A percentile compares a stretch with the other conserved stretches of the same genome.
Evolutionary conservation across 2,113 vertebrate species (phyloP).

Genomic region (Hemiprocne comata): DNA sequence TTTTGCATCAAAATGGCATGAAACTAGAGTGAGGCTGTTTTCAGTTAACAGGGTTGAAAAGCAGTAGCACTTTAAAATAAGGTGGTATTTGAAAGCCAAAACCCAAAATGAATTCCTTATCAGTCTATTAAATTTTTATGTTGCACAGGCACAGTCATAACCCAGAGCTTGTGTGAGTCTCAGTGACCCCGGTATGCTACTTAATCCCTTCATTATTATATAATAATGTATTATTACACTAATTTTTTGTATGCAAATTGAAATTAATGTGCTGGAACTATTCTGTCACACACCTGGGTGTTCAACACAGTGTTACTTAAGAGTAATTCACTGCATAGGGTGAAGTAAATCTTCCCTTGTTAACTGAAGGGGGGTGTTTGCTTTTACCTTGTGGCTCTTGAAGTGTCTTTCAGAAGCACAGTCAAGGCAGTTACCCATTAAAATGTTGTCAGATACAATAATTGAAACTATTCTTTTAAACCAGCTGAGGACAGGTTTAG

Average conservation of each 20-base stretch:
- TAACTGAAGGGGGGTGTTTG: not conserved
- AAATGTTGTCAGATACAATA: not conserved
- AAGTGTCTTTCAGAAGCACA: not conserved
- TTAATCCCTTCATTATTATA: not conserved
- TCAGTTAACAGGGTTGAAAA: not conserved
- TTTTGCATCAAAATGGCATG: not conserved
- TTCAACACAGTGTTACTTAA: fast-evolving
- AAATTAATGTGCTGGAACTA: not conserved
- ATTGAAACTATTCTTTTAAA: not conserved
- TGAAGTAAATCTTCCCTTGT: not conserved
- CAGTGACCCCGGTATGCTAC: not conserved
- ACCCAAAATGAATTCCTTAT: not conserved
- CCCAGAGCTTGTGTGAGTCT: not conserved
- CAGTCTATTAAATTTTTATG: not conserved
- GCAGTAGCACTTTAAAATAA: fast-evolving
- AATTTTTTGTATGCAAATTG: too few species aligned
- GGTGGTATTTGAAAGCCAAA: not conserved
- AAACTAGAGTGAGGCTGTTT: not conserved
- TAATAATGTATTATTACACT: not conserved
- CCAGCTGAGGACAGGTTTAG: not conserved
- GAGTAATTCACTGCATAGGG: not conserved
- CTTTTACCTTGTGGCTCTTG: not conserved
- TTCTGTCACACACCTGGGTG: not conserved
- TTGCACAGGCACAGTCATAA: not conserved
- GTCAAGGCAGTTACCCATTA: not conserved